Base-by-base conservation (phyloP, 2,888 invertebrate species). In the Tipula confusa region DNA sequence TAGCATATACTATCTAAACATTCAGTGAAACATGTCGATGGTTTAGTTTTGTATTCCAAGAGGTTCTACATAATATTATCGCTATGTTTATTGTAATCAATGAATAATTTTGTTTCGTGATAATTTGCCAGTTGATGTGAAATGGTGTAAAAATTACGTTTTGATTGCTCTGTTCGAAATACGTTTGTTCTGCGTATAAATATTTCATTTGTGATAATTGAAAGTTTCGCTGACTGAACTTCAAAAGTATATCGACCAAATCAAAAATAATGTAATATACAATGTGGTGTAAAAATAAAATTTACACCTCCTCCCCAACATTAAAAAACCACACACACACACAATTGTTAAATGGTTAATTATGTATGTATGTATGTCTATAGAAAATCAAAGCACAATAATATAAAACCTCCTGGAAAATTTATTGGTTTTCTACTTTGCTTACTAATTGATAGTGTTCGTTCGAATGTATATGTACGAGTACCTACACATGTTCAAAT, bases 351-450 rank as follows among this genome's bases (percentile, higher is more conserved):
- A 64, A 64, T 64, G 64, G 64, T 64, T 64, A 64, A 64, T 64
- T 64, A 64, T 64, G 64, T 24, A 64, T 64, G 64, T 64, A 64
- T 64, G 64, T 24, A 64, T 64, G 64, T 64, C 64, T 64, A 24
- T 64, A 64, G 24, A 24, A 43, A 43, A 64, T 64, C 64, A 64
- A 64, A 64, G 64, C 64, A 64, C 64, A 64, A 64, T n/a, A n/a
- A 64, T 64, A 24, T 24, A 24, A 64, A 64, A 64, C 64, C 64
- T 64, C 64, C 18, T 64, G 64, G 13, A 64, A 24, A 64, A 64
- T 64, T 64, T 64, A 64, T 64, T 64, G 64, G 64, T 64, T 64
- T 64, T 64, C 24, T 64, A 64, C 64, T 64, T 24, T 64, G 24
- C 24, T 64, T 64, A 11, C 64, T 64, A 64, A 64, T 64, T 64